Conservation (phyloP, 2,113 vertebrate genomes). For the Brevimyrus niger region DNA sequence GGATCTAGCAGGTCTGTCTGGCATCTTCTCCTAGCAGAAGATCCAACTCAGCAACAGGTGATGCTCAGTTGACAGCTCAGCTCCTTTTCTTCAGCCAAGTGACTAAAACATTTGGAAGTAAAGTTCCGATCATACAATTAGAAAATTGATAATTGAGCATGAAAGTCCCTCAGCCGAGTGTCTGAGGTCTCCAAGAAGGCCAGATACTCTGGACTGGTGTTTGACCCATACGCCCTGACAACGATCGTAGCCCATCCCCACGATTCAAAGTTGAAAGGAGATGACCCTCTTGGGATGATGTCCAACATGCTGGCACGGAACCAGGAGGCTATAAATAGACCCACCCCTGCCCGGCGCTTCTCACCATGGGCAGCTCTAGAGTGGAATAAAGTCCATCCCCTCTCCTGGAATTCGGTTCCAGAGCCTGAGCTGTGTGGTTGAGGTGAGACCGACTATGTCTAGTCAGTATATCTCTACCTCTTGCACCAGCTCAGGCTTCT, state of each 20-base stretch:
- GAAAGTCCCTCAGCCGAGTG: not conserved
- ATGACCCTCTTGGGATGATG: not conserved
- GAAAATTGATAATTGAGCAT: no score
- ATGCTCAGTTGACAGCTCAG: not conserved
- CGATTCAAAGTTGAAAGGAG: not conserved
- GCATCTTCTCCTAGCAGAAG: not conserved
- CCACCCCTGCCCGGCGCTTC: not conserved
- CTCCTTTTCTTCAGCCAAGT: not conserved
- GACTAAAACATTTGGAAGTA: not conserved
- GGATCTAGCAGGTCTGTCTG: not conserved
- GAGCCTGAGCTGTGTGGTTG: not conserved
- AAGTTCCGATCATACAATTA: not conserved
- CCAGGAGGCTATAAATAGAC: not conserved
- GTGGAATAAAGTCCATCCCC: not conserved
- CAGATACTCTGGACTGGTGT: not conserved
- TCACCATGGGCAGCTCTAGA: not conserved
- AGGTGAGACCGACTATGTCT: not conserved
- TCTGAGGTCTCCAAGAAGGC: not conserved
- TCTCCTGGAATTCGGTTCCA: not conserved
- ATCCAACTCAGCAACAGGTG: not conserved
- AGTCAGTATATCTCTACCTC: not conserved
- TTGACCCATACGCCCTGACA: not conserved
- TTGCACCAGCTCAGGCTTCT: not conserved
- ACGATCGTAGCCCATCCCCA: not conserved
- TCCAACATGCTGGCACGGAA: not conserved